Conservation (phyloP, 2,797 vertebrate genomes). For the Rhinichthys osculus region DNA sequence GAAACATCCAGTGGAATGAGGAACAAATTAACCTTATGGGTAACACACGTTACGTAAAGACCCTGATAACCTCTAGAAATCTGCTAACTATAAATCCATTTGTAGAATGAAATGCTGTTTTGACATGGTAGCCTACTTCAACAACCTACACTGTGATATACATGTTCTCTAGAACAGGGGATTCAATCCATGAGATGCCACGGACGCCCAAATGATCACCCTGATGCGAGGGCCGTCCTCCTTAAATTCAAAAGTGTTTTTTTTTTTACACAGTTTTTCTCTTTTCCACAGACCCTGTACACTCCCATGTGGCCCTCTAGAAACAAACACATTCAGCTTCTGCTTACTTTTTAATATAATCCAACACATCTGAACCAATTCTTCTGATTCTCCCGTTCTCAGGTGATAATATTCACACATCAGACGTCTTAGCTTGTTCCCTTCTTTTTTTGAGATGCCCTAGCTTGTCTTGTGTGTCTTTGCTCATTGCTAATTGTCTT, state of each 20-base stretch:
- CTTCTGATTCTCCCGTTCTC: neutral
- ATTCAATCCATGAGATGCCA: neutral
- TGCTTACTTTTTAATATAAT: neutral
- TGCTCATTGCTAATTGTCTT: slow-evolving; percentile 6
- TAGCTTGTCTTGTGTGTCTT: neutral
- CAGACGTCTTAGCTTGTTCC: neutral
- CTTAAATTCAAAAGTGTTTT: neutral
- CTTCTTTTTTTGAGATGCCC: neutral
- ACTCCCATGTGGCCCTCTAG: neutral
- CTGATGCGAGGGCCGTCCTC: neutral
- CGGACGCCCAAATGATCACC: too few relatives aligned
- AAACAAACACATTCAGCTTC: neutral
- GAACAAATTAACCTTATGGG: neutral
- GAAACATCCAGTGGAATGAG: neutral
- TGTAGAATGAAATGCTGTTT: neutral
- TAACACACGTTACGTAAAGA: neutral
- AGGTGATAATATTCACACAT: neutral
- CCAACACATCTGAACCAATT: neutral
- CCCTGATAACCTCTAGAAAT: neutral
- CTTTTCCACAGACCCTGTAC: neutral
- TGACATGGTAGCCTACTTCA: neutral
- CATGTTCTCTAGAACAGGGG: neutral
- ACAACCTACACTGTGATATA: neutral
- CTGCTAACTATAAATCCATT: neutral
- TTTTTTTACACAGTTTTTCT: neutral